Evolutionary conservation across 2,888 invertebrate species (phyloP).

Genomic region (Chaetogeoica ovagalla): DNA sequence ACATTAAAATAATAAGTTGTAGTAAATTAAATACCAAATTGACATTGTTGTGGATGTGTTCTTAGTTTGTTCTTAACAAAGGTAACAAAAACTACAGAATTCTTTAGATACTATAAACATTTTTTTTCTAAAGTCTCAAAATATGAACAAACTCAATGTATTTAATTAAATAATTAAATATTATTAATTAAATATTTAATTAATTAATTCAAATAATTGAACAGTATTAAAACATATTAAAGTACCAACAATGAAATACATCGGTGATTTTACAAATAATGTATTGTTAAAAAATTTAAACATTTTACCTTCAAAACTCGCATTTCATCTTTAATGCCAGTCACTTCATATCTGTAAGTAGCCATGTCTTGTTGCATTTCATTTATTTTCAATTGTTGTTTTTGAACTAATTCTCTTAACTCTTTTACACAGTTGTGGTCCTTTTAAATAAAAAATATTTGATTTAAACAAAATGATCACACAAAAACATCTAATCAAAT

Average conservation of each 20-base stretch:
- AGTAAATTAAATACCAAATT: no score
- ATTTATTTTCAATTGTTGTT: conserved; percentile 82
- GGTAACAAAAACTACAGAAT: not conserved
- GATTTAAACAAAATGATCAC: conserved; percentile 1
- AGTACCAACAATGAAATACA: not conserved
- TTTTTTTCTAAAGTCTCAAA: no score
- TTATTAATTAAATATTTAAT: no score
- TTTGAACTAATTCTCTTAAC: conserved; percentile 78
- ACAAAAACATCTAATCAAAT: not conserved
- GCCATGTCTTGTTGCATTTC: conserved; percentile 85
- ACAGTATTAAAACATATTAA: not conserved
- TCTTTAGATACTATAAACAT: not conserved
- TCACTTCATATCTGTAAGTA: conserved; percentile 83
- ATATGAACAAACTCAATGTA: no score
- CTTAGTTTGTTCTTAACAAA: no score
- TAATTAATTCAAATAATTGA: not conserved
- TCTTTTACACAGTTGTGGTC: conserved; percentile 94
- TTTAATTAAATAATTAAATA: no score
- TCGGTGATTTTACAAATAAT: not conserved
- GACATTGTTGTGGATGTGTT: no score
- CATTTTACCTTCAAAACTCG: conserved; percentile 53
- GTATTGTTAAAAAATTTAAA: conserved; percentile 5
- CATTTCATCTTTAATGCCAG: conserved; percentile 86
- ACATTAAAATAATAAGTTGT: no score
- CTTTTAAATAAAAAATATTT: conserved; percentile 57